Conservation (phyloP, 2,797 vertebrate genomes). For the Eospalax fontanierii region DNA sequence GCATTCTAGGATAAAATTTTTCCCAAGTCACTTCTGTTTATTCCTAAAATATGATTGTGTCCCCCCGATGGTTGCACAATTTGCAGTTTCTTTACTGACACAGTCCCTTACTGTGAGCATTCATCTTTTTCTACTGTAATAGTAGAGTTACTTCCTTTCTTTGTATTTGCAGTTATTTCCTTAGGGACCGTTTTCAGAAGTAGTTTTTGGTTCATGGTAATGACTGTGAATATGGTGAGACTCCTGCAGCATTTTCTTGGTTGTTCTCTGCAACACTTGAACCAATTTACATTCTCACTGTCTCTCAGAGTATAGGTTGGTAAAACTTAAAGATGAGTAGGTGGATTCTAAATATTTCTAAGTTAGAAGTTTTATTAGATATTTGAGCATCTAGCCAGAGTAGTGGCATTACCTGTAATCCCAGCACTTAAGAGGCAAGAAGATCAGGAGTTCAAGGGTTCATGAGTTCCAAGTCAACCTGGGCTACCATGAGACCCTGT, state of each 20-base stretch:
- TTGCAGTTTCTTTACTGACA: neutral
- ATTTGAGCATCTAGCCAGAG: neutral
- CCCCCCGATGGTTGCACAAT: neutral
- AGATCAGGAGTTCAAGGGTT: neutral
- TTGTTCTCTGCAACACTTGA: neutral
- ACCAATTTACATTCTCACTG: neutral
- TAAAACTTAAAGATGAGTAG: neutral
- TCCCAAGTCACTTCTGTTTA: neutral
- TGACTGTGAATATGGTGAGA: neutral
- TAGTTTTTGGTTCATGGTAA: neutral
- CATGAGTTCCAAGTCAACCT: neutral
- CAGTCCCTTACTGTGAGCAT: neutral
- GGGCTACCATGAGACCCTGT: neutral
- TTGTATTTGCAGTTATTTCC: neutral
- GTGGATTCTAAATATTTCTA: neutral
- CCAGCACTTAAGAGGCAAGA: neutral
- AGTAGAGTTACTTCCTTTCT: neutral
- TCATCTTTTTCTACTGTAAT: neutral
- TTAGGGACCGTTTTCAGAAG: neutral
- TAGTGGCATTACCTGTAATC: neutral
- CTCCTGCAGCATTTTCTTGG: neutral
- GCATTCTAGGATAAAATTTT: neutral
- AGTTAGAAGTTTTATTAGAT: neutral
- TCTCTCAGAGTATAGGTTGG: neutral
- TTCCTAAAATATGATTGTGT: neutral